phyloP scores from a whole-genome alignment of 1,140 invertebrate genomes.

The Eubasilissa regina region DNA sequence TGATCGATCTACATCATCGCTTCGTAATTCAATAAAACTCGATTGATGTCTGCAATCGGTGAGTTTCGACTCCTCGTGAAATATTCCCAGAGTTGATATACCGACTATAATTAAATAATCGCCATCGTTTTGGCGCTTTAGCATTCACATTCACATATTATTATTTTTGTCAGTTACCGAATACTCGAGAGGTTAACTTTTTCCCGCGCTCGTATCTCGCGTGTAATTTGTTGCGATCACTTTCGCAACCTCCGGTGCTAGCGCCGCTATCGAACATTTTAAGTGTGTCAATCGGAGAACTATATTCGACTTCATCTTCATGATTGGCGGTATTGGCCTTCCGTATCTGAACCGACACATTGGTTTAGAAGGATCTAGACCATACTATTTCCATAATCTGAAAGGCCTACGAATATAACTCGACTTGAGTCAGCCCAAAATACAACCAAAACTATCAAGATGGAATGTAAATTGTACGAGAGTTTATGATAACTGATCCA shows the following conservation, averaged over 20 bases:
- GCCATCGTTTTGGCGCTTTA: neutral
- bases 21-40: too few relatives aligned
- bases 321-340: too few relatives aligned
- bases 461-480: too few relatives aligned
- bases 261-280: neutral
- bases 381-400: too few relatives aligned
- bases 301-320: neutral
- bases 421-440: too few relatives aligned
- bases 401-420: too few relatives aligned
- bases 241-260: neutral
- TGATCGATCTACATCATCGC: too few relatives aligned
- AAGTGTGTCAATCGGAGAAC: neutral
- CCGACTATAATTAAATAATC: constrained; percentile 7
- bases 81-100: neutral
- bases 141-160: neutral
- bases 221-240: neutral
- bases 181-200: constrained; percentile 21
- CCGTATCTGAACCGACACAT: too few relatives aligned
- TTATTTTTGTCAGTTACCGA: neutral
- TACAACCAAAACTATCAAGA: too few relatives aligned
- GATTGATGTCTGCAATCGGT: too few relatives aligned
- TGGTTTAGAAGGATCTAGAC: too few relatives aligned
- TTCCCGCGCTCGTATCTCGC: neutral
- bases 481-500: too few relatives aligned
- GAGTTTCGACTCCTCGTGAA: neutral